These are phyloP conservation scores for Chrysemys picta DNA, from an alignment of 2,113 vertebrate genomes.

Conservation along the genomic window DNA sequence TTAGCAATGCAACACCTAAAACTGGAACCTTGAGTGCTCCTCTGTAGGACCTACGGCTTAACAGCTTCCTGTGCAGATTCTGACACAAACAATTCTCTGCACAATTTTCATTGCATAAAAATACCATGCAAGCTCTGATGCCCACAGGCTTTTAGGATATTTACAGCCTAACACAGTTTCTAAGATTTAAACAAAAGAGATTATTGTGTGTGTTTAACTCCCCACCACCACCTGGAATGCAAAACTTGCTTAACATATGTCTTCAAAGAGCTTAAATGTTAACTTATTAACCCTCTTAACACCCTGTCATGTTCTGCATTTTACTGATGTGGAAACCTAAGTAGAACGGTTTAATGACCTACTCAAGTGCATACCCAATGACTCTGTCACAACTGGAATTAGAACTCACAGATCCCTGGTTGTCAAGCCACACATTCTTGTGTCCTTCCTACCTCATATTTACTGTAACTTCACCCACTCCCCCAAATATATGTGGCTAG, in stretches of 20 bases:
- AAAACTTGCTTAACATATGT: neutral
- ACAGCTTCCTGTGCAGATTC: neutral
- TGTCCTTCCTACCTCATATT: neutral
- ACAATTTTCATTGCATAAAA: neutral
- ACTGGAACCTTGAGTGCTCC: fast-evolving
- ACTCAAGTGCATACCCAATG: neutral
- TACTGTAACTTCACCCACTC: neutral
- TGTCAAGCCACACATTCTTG: neutral
- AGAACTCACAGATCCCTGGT: neutral
- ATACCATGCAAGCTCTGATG: neutral
- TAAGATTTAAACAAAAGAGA: neutral
- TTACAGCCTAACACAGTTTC: neutral
- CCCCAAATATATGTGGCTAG: neutral
- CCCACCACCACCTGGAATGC: neutral
- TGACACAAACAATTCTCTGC: neutral
- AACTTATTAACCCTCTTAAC: neutral
- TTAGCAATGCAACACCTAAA: neutral
- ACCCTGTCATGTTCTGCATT: neutral
- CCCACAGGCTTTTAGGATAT: neutral
- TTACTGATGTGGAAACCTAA: neutral
- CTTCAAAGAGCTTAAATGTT: neutral
- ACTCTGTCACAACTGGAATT: neutral
- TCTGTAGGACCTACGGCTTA: fast-evolving
- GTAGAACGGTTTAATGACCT: neutral
- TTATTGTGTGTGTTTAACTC: neutral